Conservation (phyloP, 2,888 invertebrate genomes). For the Leptinotarsa rubiginosa region DNA sequence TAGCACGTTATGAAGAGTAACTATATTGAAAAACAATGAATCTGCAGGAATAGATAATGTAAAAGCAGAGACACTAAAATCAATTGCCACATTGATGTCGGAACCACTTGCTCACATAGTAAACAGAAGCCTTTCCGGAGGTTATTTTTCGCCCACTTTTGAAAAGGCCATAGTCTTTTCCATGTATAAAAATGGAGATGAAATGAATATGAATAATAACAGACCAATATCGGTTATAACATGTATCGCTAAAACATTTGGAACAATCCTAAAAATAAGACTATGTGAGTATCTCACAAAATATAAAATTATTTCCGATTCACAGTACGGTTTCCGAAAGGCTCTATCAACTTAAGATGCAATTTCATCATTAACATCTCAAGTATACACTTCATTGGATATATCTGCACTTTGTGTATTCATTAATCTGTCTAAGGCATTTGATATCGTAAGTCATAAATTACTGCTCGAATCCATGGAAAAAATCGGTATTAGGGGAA, state of each 20-base stretch:
- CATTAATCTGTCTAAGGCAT: constrained; percentile 12
- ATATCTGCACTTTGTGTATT: constrained; percentile 14
- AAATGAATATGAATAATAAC: constrained; percentile 4
- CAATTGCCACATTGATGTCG: constrained; percentile 13
- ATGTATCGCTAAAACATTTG: constrained; percentile 1
- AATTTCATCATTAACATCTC: constrained; percentile 11
- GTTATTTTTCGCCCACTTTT: background rate
- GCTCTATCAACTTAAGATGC: constrained; percentile 1
- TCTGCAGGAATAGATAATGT: constrained; percentile 18
- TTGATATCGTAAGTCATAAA: constrained; percentile 5
- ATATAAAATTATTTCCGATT: background rate
- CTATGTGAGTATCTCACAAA: constrained; percentile 3
- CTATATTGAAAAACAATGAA: constrained; percentile 8
- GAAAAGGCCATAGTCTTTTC: constrained; percentile 7
- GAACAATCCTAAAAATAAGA: background rate
- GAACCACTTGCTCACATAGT: constrained; percentile 9
- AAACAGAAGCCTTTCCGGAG: background rate
- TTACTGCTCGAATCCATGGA: constrained; percentile 12
- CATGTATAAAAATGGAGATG: background rate
- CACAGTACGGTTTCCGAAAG: background rate
- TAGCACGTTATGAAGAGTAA: no score
- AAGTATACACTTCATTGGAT: constrained; percentile 1
- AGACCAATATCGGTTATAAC: constrained; percentile 10
- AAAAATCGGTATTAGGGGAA: background rate
- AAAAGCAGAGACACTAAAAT: constrained; percentile 6